Conservation (phyloP, 2,113 vertebrate species). For the Mohoua ochrocephala region DNA sequence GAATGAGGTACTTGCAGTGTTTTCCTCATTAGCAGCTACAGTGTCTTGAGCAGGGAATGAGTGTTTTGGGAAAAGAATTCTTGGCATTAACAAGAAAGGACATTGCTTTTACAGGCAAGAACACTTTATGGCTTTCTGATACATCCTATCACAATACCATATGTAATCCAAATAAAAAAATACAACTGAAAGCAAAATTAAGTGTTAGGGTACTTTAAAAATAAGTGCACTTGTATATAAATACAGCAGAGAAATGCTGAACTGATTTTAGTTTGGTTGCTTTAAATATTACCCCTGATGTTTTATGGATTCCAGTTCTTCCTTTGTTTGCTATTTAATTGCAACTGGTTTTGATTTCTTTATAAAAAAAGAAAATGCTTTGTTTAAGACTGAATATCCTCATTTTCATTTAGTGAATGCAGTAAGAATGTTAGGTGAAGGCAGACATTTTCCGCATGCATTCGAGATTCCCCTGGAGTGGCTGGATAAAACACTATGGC, state of each 20-base stretch:
- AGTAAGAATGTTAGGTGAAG: constrained; percentile 2
- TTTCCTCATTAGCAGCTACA: constrained; percentile 71
- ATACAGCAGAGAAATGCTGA: constrained; percentile 55
- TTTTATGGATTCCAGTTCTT: constrained; percentile 63
- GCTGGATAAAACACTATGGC: constrained; percentile 11
- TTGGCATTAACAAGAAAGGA: constrained; percentile 71
- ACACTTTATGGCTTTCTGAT: constrained; percentile 62
- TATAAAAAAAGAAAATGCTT: constrained; percentile 18
- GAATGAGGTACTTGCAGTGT: constrained; percentile 57
- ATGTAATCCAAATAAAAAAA: constrained; percentile 67
- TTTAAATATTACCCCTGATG: constrained; percentile 49
- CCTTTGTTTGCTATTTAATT: constrained; percentile 57
- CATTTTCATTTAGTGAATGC: constrained; percentile 14
- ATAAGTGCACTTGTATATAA: constrained; percentile 47
- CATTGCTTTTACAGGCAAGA: constrained; percentile 69
- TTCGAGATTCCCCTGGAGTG: constrained; percentile 23
- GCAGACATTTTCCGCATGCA: background rate
- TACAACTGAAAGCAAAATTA: constrained; percentile 60
- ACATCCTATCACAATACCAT: constrained; percentile 63
- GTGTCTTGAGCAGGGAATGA: constrained; percentile 64
- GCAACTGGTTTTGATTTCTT: constrained; percentile 58
- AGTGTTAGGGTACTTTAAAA: constrained; percentile 43
- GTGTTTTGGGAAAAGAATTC: constrained; percentile 63
- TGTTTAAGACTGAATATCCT: constrained; percentile 13
- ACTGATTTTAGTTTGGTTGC: constrained; percentile 38